Conservation (phyloP, 1,140 invertebrate genomes). For the Oncopodura yosiiana region DNA sequence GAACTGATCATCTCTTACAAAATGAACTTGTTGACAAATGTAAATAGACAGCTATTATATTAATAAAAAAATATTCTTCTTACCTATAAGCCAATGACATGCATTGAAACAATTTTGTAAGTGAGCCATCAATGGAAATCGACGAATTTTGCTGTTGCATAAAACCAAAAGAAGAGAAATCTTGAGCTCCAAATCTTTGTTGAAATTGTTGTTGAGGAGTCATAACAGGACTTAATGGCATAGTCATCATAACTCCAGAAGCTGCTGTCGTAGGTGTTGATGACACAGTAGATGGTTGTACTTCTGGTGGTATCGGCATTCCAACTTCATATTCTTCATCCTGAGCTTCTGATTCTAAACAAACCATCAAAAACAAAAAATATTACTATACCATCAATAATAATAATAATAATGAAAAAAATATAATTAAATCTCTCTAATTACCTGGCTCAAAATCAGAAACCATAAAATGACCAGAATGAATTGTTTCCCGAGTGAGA, state of each 20-base stretch:
- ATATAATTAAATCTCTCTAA: neutral
- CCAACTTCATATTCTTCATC: conserved; percentile 75
- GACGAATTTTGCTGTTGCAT: conserved; percentile 41
- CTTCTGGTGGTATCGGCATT: conserved; percentile 49
- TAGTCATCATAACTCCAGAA: neutral
- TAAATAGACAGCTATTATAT: too few species aligned
- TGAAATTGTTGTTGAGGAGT: neutral
- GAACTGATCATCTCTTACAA: too few species aligned
- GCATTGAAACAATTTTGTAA: conserved; percentile 90
- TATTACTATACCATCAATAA: neutral
- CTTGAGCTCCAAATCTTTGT: neutral
- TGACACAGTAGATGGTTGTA: neutral
- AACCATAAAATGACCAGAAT: conserved; percentile 97
- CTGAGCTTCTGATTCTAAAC: conserved; percentile 69
- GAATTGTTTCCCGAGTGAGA: conserved; percentile 61
- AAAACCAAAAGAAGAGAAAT: neutral
- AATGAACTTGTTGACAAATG: too few species aligned
- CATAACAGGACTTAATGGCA: neutral
- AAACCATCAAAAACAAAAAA: neutral
- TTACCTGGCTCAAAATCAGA: conserved; percentile 69
- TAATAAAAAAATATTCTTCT: too few species aligned
- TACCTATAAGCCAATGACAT: conserved; percentile 95
- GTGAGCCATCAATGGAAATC: conserved; percentile 79
- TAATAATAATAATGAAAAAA: neutral
- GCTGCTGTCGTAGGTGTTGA: neutral